Conservation (phyloP, 2,113 vertebrate species). For the Brevimyrus niger region DNA sequence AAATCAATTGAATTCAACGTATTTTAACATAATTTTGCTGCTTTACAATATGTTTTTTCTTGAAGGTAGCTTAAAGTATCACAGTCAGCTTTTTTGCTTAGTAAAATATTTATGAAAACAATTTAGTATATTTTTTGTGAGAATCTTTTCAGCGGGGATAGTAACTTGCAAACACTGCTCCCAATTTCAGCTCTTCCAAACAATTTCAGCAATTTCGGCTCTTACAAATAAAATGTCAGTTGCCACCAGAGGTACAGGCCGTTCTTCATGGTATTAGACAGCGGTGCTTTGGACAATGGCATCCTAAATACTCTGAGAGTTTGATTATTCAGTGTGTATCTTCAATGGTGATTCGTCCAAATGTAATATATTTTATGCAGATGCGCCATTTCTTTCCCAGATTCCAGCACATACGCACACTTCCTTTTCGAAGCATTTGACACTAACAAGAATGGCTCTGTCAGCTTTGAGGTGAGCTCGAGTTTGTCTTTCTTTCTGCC, state of each 20-base stretch:
- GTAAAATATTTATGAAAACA: background rate
- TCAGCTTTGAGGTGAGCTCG: conserved; percentile 84
- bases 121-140: background rate
- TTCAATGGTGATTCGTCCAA: background rate
- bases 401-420: conserved; percentile 86
- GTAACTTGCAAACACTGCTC: background rate
- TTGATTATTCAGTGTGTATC: background rate
- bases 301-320: background rate
- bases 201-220: background rate
- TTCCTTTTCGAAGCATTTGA: conserved; percentile 95
- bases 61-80: background rate
- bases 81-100: background rate
- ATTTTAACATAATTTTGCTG: background rate
- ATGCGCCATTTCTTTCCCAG: conserved; percentile 46
- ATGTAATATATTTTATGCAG: background rate
- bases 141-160: background rate
- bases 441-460: conserved; percentile 75
- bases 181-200: background rate
- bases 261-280: background rate
- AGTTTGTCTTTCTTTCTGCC: background rate
- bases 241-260: background rate
- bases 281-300: background rate
- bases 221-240: background rate
- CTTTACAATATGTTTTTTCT: background rate
- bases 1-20: background rate